Evolutionary conservation across 2,888 invertebrate genomes (phyloP).

Genomic region (Gonocerus acuteangulatus): DNA sequence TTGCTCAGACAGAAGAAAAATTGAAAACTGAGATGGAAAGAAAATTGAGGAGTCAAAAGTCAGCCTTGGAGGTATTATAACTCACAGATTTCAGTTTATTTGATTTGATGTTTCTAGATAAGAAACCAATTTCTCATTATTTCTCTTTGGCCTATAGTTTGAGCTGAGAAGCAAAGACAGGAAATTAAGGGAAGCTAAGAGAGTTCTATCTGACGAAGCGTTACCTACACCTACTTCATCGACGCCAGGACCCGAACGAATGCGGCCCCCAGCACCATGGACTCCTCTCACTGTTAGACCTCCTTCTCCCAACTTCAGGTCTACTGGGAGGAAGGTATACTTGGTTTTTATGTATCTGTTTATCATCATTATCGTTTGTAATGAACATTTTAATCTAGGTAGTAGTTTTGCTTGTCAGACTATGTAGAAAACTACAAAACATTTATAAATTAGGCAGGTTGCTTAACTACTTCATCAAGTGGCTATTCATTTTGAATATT

Average conservation of each 20-base stretch:
- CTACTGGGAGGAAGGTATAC: slow-evolving; percentile 13
- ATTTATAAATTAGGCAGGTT: no score
- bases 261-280: neutral
- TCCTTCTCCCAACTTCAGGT: slow-evolving; percentile 21
- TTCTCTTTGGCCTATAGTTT: slow-evolving; percentile 1
- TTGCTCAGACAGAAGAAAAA: slow-evolving; percentile 67
- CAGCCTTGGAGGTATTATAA: slow-evolving; percentile 24
- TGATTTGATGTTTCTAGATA: no score
- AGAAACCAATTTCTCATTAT: no score
- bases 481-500: no score
- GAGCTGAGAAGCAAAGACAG: slow-evolving; percentile 18
- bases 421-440: no score
- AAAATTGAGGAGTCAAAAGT: slow-evolving; percentile 43
- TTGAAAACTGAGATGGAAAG: slow-evolving; percentile 61
- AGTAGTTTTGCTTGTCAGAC: no score
- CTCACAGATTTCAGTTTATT: no score
- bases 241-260: neutral
- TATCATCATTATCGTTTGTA: no score
- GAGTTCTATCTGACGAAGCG: slow-evolving; percentile 18
- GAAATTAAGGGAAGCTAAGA: slow-evolving; percentile 9
- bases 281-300: slow-evolving; percentile 15
- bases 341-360: neutral
- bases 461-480: no score
- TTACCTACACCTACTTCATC: slow-evolving; percentile 1
- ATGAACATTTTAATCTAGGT: no score